phyloP scores from a whole-genome alignment of 2,113 vertebrate genomes.

The Chaetorhynchus papuensis region DNA sequence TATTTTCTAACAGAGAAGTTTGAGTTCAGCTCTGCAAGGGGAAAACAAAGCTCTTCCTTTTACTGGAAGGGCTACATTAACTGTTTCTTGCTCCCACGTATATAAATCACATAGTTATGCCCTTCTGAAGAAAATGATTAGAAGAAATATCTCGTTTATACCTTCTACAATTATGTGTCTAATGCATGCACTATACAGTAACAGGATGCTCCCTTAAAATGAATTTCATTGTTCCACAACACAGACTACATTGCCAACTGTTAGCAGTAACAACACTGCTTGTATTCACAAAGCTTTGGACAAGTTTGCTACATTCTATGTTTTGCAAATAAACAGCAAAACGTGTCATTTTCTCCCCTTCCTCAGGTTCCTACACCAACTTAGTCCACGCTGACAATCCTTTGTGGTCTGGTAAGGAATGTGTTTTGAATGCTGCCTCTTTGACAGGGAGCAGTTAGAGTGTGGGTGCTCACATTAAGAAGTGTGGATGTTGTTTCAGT shows the following conservation, averaged over 20 bases:
- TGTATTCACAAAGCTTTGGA: neutral
- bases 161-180: neutral
- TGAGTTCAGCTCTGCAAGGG: neutral
- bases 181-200: neutral
- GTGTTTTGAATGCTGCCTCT: neutral
- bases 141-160: neutral
- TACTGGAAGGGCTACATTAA: neutral
- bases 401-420: neutral
- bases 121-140: neutral
- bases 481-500: neutral
- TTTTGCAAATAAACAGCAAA: neutral
- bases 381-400: neutral
- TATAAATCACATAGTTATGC: neutral
- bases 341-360: neutral
- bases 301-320: neutral
- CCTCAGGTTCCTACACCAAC: neutral
- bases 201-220: neutral
- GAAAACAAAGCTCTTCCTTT: neutral
- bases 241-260: neutral
- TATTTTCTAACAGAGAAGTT: neutral
- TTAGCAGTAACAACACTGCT: neutral
- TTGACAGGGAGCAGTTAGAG: neutral
- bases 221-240: neutral
- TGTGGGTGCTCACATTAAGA: neutral
- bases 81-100: neutral